phyloP scores from a whole-genome alignment of 1,140 invertebrate species.

The Liolophura sinensis region DNA sequence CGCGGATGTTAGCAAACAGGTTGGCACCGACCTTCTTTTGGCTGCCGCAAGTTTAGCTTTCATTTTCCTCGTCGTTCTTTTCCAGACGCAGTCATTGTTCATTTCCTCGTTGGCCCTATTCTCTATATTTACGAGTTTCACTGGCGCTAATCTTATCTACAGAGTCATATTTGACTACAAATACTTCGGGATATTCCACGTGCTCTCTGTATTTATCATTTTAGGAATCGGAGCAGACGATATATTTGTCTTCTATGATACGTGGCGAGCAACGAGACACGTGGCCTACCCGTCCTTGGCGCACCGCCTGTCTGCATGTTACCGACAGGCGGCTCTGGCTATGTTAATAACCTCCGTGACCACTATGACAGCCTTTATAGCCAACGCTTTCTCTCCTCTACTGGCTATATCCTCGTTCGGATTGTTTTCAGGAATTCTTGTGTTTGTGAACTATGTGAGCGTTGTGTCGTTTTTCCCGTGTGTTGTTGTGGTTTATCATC shows the following conservation, averaged over 20 bases:
- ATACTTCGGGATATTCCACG: slow-evolving; percentile 50
- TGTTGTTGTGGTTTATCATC: slow-evolving; percentile 15
- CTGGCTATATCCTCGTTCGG: slow-evolving; percentile 44
- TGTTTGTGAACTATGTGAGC: slow-evolving; percentile 45
- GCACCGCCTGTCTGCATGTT: slow-evolving; percentile 44
- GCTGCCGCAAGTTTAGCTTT: slow-evolving; percentile 15
- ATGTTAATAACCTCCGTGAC: slow-evolving; percentile 51
- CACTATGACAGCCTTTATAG: slow-evolving; percentile 44
- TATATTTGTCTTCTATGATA: slow-evolving; percentile 49
- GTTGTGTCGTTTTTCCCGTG: slow-evolving; percentile 45
- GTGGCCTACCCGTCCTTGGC: slow-evolving; percentile 27
- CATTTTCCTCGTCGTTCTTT: slow-evolving; percentile 15
- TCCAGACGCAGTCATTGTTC: slow-evolving; percentile 20
- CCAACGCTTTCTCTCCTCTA: slow-evolving; percentile 38
- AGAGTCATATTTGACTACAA: slow-evolving; percentile 34
- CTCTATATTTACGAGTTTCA: slow-evolving; percentile 42
- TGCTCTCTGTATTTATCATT: slow-evolving; percentile 46
- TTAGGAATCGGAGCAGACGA: slow-evolving; percentile 50
- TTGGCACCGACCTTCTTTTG: slow-evolving; percentile 10
- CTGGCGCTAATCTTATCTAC: slow-evolving; percentile 44
- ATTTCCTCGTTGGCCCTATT: slow-evolving; percentile 22
- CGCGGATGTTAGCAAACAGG: slow-evolving; percentile 2
- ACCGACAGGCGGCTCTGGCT: slow-evolving; percentile 37
- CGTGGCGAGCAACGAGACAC: slow-evolving; percentile 34
- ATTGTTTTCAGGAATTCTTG: slow-evolving; percentile 44